These are phyloP conservation scores for Ochropleura plecta DNA, from an alignment of 2,888 invertebrate genomes.

Conservation along the genomic window DNA sequence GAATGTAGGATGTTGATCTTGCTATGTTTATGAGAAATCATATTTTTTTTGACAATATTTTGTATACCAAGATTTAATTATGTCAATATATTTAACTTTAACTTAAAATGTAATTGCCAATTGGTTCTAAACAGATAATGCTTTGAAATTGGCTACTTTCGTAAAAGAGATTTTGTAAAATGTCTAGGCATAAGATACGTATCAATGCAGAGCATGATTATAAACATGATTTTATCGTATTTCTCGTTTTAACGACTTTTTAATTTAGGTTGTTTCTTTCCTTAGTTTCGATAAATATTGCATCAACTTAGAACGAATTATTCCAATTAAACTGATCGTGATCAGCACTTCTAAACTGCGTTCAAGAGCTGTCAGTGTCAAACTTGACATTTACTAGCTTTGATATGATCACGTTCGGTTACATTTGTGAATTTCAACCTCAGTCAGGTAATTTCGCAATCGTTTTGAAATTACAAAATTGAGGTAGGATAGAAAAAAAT, in stretches of 20 bases:
- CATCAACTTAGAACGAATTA: not conserved
- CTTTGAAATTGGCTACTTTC: not conserved
- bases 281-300: slow-evolving; percentile 4
- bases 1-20: slow-evolving; percentile 11
- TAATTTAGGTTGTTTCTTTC: slow-evolving; percentile 16
- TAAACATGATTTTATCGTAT: slow-evolving; percentile 13
- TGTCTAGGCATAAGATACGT: not conserved
- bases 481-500: not conserved
- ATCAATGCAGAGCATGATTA: slow-evolving; percentile 16
- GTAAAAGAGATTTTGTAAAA: slow-evolving; percentile 16
- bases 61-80: slow-evolving; percentile 17
- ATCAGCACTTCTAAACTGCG: not conserved
- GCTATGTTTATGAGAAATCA: slow-evolving; percentile 6
- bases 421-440: not conserved
- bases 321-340: not conserved
- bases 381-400: not conserved
- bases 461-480: not conserved
- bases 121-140: not conserved
- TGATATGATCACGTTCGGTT: not conserved
- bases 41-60: slow-evolving; percentile 20
- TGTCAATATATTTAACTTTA: slow-evolving; percentile 7
- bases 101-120: not conserved
- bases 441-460: not conserved
- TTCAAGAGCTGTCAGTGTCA: not conserved
- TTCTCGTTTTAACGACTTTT: slow-evolving; percentile 10